Conservation (phyloP, 1,140 invertebrate genomes). For the Caenorhabditis briggsae region DNA sequence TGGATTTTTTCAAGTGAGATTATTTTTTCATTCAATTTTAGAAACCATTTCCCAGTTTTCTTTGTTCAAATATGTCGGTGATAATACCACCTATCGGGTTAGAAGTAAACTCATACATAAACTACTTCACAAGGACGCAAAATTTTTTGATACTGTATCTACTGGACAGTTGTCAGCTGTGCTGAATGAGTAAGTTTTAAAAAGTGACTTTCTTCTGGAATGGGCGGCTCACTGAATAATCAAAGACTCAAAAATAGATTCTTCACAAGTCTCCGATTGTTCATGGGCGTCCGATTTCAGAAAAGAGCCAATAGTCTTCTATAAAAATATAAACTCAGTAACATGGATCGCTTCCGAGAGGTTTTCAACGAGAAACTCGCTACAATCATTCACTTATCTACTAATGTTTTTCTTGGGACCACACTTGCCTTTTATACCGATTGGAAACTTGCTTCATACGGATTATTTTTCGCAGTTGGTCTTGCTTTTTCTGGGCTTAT, state of each 20-base stretch:
- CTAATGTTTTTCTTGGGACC: conserved; percentile 71
- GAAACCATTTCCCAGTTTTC: neutral
- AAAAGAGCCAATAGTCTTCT: too few relatives aligned
- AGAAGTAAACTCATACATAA: conserved; percentile 63
- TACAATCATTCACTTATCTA: conserved; percentile 82
- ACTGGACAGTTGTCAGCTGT: conserved; percentile 88
- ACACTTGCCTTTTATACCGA: conserved; percentile 72
- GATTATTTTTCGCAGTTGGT: conserved; percentile 67
- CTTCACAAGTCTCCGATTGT: too few relatives aligned
- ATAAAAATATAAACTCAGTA: conserved; percentile 80
- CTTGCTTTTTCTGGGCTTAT: conserved; percentile 68
- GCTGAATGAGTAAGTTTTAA: conserved; percentile 86
- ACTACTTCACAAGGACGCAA: conserved; percentile 88
- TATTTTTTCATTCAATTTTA: neutral
- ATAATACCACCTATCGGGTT: conserved; percentile 4
- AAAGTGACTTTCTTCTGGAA: neutral
- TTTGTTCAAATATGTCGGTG: conserved; percentile 11
- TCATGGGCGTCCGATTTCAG: too few relatives aligned
- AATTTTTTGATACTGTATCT: conserved; percentile 89
- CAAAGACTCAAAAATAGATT: too few relatives aligned
- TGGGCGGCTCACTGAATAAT: too few relatives aligned
- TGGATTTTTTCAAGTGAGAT: neutral
- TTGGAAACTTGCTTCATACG: conserved; percentile 73
- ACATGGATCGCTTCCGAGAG: conserved; percentile 88
- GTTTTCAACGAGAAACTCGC: conserved; percentile 90